phyloP scores from a whole-genome alignment of 2,113 vertebrate genomes.

The Bufo gargarizans region DNA sequence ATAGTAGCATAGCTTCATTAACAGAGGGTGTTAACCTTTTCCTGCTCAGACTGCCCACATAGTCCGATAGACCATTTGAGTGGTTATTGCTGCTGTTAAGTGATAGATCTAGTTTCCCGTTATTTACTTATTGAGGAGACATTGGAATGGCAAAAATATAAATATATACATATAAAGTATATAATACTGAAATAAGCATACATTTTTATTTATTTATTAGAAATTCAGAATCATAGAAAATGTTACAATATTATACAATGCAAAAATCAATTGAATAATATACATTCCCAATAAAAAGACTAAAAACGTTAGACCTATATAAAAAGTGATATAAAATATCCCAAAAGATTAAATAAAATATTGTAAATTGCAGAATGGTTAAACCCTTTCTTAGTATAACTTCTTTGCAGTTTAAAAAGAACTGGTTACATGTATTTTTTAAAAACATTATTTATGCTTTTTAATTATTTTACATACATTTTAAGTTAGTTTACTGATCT shows the following conservation, averaged over 20 bases:
- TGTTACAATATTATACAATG: background rate
- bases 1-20: too few relatives aligned
- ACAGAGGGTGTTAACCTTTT: background rate
- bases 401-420: background rate
- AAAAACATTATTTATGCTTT: too few relatives aligned
- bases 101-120: background rate
- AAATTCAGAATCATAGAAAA: too few relatives aligned
- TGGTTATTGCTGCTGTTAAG: background rate
- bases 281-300: too few relatives aligned
- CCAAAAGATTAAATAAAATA: background rate
- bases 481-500: background rate
- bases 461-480: background rate
- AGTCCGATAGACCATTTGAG: background rate
- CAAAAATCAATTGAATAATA: background rate
- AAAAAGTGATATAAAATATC: too few relatives aligned
- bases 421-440: too few relatives aligned
- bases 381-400: background rate
- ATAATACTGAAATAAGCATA: too few relatives aligned
- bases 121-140: background rate
- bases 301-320: too few relatives aligned
- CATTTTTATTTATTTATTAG: too few relatives aligned
- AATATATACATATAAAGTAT: background rate
- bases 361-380: background rate
- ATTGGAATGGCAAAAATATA: background rate
- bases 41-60: background rate